Evolutionary conservation across 2,797 vertebrate species (phyloP), one percentile per base, ranked within the genome.

Genomic region (Microctenopoma steveboyesi): DNA sequence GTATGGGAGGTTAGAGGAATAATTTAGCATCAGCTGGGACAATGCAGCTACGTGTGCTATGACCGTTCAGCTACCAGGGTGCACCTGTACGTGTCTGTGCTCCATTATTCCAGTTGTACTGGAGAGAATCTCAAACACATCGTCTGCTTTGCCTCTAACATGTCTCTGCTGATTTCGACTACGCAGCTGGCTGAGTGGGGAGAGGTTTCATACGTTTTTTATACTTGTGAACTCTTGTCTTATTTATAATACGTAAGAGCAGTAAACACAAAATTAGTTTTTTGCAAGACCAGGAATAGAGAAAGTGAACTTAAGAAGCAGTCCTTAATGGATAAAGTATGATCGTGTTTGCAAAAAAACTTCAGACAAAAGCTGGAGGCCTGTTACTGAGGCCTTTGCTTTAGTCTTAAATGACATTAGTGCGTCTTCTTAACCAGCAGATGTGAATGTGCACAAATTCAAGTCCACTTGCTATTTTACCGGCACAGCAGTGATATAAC

Each of bases 351-450:
- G 35, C 27, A 50, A 55, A 55, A 6, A 45, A 53, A 67, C 55
- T 50, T 58, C 61, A 49, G 12, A 53, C 15, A 39, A 46, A 64
- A 40, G 27, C 42, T 78, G 65, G 49, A 62, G 62, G 45, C n/a
- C n/a, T 1, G 15, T 71, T 56, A 69, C 27, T 63, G 48, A 78
- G 59, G 59, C 22, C 50, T 12, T 48, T 52, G 55, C 54, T 81
- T 81, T 70, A 27, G 52, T 74, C 66, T 80, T 42, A 77, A 86
- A 83, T 81, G 13, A 42, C 67, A 79, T 82, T 64, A 78, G 14
- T 40, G 60, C 40, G 53, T 30, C 28, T 49, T 14, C 14, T 42
- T 22, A 74, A 58, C 11, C 27, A 59, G 57, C 69, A 79, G 74
- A 87, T 79, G 76, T 77, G 67, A 83, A 14, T 51, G 42, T 18